phyloP scores from a whole-genome alignment of 1,140 invertebrate genomes.

The Drosophila melanica region DNA sequence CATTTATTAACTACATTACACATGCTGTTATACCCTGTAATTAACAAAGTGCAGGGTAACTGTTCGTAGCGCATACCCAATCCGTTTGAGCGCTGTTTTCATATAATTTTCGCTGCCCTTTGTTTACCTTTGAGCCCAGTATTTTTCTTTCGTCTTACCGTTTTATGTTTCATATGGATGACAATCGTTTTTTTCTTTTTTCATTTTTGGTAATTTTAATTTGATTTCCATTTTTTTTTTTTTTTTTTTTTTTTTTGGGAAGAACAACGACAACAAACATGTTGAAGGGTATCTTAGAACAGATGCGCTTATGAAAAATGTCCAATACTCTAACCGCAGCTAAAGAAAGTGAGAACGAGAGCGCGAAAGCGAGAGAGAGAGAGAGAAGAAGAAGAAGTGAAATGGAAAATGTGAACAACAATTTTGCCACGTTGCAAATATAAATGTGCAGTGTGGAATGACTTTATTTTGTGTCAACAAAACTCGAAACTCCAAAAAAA shows the following conservation, averaged over 20 bases:
- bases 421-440: constrained; percentile 21
- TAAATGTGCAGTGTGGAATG: constrained; percentile 32
- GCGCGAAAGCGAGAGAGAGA: too few species aligned
- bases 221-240: constrained; percentile 48
- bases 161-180: constrained; percentile 57
- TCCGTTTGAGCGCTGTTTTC: not conserved
- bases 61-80: not conserved
- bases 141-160: constrained; percentile 5
- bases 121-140: constrained; percentile 58
- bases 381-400: not conserved
- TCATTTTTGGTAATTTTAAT: constrained; percentile 52
- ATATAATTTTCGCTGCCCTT: constrained; percentile 36
- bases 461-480: constrained; percentile 45
- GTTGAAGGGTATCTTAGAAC: not conserved
- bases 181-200: constrained; percentile 10
- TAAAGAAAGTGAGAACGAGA: not conserved
- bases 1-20: too few species aligned
- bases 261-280: constrained; percentile 1
- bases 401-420: constrained; percentile 14
- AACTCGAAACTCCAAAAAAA: constrained; percentile 18
- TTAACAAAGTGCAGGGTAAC: not conserved
- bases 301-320: constrained; percentile 3
- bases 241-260: not conserved
- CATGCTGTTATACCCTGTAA: too few species aligned
- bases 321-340: not conserved